Evolutionary conservation across 2,888 invertebrate genomes (phyloP), one percentile per base, ranked within the genome.

Genomic region (Hemistola chrysoprasaria): DNA sequence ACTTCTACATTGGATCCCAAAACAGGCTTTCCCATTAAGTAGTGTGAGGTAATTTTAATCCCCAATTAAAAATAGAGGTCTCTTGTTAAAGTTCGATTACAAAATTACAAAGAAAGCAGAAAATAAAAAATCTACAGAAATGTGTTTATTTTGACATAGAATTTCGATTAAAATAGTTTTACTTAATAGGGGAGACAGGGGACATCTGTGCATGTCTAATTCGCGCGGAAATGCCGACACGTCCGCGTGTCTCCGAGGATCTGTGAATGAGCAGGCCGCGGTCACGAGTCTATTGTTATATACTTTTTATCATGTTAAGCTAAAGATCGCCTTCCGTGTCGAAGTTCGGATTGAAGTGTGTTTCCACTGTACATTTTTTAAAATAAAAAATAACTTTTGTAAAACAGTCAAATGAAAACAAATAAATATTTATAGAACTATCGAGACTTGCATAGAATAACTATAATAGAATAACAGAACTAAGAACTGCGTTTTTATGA

Each of bases 201-300:
- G 26, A 36, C 53, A 53, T 48, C 53, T 50, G 48, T 25, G 50
- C 52, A 50, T 22, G 33, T 48, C 55, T 49, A 56, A 54, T 51
- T 35, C 60, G 46, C 59, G 76, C 75, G 63, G 72, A 77, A 80
- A 81, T 78, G 59, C 71, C 72, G 72, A 66, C 83, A 78, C 84
- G 85, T 80, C 77, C 62, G 33, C 58, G 44, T 63, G 65, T 79
- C 83, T 75, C 81, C 76, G 67, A 60, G 62, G 56, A 58, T 58
- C 53, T 61, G 65, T 81, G 80, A 83, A 81, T 80, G 81, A 67
- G 65, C 46, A 54, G 59, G 50, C 46, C 46, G 46, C 48, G 54
- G 77, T 81, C 86, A 87, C 85, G 86, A 78, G 45, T 27, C 58
- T 60, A 60, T 83, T 83, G 71, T 77, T 68, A 62, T 49, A n/a